Conservation (phyloP, 2,113 vertebrate species). For the Sinocyclocheilus rhinocerous region DNA sequence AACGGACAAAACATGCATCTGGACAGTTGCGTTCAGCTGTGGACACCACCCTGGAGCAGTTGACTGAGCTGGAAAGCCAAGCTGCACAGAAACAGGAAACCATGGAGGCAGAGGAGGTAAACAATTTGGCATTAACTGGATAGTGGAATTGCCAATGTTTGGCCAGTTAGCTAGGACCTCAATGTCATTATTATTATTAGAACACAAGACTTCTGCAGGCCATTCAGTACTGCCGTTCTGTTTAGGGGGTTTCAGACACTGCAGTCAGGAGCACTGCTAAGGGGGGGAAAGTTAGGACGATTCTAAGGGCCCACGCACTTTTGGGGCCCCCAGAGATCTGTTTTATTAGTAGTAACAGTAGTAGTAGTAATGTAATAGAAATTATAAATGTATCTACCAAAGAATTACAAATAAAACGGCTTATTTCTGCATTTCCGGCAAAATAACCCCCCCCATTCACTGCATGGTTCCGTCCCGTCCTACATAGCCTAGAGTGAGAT, state of each 20-base stretch:
- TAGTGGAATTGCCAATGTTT: background rate
- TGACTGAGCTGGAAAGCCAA: slow-evolving; percentile 66
- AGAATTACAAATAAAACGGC: too few relatives aligned
- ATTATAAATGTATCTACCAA: too few relatives aligned
- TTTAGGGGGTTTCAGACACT: background rate
- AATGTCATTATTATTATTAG: slow-evolving; percentile 11
- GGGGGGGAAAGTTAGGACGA: too few relatives aligned
- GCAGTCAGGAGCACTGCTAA: too few relatives aligned
- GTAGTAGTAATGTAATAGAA: too few relatives aligned
- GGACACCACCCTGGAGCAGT: slow-evolving; percentile 61
- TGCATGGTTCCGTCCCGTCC: too few relatives aligned
- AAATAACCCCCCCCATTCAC: too few relatives aligned
- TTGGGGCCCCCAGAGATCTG: too few relatives aligned
- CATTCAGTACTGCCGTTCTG: background rate
- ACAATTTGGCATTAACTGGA: background rate
- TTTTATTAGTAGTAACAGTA: too few relatives aligned
- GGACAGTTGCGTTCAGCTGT: slow-evolving; percentile 62
- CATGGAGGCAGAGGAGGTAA: slow-evolving; percentile 67
- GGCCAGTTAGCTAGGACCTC: background rate
- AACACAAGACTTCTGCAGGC: background rate
- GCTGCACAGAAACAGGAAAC: slow-evolving; percentile 48
- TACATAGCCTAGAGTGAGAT: too few relatives aligned
- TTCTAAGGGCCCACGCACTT: too few relatives aligned
- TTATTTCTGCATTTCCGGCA: too few relatives aligned
- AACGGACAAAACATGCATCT: slow-evolving; percentile 66